These are phyloP conservation scores for Cyprinodon tularosa DNA, from an alignment of 2,113 vertebrate genomes.

Conservation along the genomic window DNA sequence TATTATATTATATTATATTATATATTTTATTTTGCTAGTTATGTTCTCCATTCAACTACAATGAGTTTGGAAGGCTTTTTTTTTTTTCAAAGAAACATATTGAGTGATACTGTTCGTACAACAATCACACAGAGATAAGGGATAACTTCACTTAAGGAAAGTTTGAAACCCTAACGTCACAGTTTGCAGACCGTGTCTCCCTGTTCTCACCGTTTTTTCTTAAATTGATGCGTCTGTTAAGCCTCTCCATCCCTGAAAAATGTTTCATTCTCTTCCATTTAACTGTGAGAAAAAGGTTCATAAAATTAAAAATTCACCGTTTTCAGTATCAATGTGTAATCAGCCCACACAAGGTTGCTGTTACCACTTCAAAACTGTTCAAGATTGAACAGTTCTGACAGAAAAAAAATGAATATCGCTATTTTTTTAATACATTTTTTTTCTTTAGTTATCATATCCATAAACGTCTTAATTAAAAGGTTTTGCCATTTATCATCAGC, in stretches of 20 bases:
- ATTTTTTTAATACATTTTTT: not conserved
- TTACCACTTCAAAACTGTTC: constrained; percentile 4
- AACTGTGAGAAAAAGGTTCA: constrained; percentile 3
- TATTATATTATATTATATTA: not conserved
- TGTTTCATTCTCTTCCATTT: constrained; percentile 11
- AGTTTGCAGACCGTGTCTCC: too few species aligned
- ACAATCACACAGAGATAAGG: not conserved
- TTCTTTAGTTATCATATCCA: not conserved
- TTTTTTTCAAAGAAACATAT: not conserved
- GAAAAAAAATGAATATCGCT: not conserved
- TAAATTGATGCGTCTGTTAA: not conserved
- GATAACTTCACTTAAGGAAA: too few species aligned
- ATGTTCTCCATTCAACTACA: too few species aligned
- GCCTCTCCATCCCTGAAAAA: constrained; percentile 5
- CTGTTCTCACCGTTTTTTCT: too few species aligned
- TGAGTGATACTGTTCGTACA: not conserved
- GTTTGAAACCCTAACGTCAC: too few species aligned
- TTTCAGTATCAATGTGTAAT: constrained; percentile 38
- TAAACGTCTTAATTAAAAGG: constrained; percentile 1
- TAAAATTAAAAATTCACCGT: constrained; percentile 9
- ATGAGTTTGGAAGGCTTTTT: too few species aligned
- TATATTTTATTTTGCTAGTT: not conserved
- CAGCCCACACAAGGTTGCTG: constrained; percentile 1
- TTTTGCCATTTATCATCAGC: not conserved
- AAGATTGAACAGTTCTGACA: constrained; percentile 12